Base-by-base conservation (phyloP, 2,113 vertebrate genomes). In the Muntiacus reevesi region DNA sequence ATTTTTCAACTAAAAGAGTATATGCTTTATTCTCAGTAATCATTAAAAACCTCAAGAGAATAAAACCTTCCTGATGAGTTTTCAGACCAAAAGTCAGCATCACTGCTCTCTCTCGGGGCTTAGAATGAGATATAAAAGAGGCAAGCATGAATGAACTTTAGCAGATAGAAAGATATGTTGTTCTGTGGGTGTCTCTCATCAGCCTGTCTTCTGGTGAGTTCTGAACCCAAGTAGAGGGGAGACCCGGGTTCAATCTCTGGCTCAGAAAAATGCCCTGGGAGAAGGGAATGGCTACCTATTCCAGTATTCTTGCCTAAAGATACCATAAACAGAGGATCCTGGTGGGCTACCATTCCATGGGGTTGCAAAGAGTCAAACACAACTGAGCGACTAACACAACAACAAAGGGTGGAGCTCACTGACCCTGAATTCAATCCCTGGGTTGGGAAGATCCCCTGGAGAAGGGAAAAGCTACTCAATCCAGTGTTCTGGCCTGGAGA, bases 131-230 rank as follows among this genome's bases (percentile, higher is more conserved):
- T 45, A 94, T 52, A 98, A 97, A 92, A 89, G 0, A 19, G 23
- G 5, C 8, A 76, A 47, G 1, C 8, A n/a, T 54, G 17, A 43
- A 74, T 67, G 90, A 52, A 43, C 40, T 40, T 36, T 12, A 36
- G 19, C 50, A 84, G 52, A 33, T 28, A 89, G 30, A 96, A 33
- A 64, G 64, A 55, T 2, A 1, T 71, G 3, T 30, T 60, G 1
- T 25, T 90, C 13, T 76, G 55, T 28, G 14, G 7, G 1, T 43
- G 7, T 33, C 21, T 89, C 50, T 86, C 27, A 33, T 90, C 64
- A 60, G 27, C 47, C 28, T 52, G 23, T 91, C 5, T 81, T 76
- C 27, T 30, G 96, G 94, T 98, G 47, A 97, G 92, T 94, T 89
- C 21, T 74, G 43, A 93, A 84, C 21, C 11, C 5, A n/a, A 47